These are phyloP conservation scores for Scarus forsteni DNA, from an alignment of 2,797 vertebrate genomes.

Conservation along the genomic window DNA sequence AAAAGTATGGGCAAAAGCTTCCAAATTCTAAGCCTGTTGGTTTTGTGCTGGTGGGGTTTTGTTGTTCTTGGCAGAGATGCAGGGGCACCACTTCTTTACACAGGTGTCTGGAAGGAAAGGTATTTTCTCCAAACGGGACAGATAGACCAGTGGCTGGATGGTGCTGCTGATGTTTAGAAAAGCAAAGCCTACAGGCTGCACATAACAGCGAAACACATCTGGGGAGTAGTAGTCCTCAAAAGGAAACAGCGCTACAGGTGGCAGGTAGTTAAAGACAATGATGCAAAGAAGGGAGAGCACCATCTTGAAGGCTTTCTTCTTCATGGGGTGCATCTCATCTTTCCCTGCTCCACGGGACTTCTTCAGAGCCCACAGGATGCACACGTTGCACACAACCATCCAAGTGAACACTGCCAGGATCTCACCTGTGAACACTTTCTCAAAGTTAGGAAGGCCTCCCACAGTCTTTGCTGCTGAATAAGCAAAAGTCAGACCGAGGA, in stretches of 20 bases:
- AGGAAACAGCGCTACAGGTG: slow-evolving; percentile 81
- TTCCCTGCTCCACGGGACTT: slow-evolving; percentile 75
- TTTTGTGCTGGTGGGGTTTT: slow-evolving; percentile 24
- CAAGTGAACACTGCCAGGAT: slow-evolving; percentile 77
- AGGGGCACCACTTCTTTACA: slow-evolving; percentile 50
- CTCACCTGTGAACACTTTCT: slow-evolving; percentile 83
- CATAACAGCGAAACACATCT: slow-evolving; percentile 80
- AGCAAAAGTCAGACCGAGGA: slow-evolving; percentile 79
- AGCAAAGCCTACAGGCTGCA: slow-evolving; percentile 80
- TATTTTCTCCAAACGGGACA: slow-evolving; percentile 81
- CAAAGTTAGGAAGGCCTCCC: slow-evolving; percentile 78
- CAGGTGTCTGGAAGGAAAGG: slow-evolving; percentile 72
- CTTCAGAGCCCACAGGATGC: slow-evolving; percentile 82
- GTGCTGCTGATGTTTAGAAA: slow-evolving; percentile 86
- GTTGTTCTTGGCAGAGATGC: slow-evolving; percentile 11
- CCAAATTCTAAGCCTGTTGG: slow-evolving; percentile 15
- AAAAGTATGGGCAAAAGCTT: not conserved
- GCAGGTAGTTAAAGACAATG: slow-evolving; percentile 83
- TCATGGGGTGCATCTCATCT: slow-evolving; percentile 87
- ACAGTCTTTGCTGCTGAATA: slow-evolving; percentile 80
- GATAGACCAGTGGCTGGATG: slow-evolving; percentile 83
- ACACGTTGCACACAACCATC: slow-evolving; percentile 81
- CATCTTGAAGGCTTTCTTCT: slow-evolving; percentile 84
- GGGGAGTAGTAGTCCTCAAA: slow-evolving; percentile 80
- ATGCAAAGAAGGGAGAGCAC: slow-evolving; percentile 83